Conservation (phyloP, 2,113 vertebrate species). For the Bothrops jararaca region DNA sequence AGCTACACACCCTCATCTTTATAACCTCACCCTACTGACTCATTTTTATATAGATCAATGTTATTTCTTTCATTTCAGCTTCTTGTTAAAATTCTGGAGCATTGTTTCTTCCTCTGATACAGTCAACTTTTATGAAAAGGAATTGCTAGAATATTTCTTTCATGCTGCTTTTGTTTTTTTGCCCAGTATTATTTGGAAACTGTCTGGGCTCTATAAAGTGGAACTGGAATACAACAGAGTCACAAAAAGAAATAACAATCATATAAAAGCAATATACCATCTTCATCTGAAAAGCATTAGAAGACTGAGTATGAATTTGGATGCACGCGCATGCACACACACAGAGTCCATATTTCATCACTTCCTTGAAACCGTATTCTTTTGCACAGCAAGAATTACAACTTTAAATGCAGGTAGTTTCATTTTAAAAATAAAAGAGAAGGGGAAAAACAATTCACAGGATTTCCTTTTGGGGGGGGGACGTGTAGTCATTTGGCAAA, state of each 20-base stretch:
- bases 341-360: background rate
- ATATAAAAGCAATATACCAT: background rate
- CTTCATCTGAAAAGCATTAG: constrained; percentile 23
- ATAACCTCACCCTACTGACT: background rate
- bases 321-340: background rate
- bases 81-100: background rate
- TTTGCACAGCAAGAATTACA: constrained; percentile 10
- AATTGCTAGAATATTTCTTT: constrained; percentile 15
- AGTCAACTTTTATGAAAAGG: background rate
- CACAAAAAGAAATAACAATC: constrained; percentile 19
- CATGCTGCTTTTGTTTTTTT: background rate
- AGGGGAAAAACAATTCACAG: background rate
- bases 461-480: background rate
- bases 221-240: constrained; percentile 10
- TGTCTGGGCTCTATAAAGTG: constrained; percentile 17
- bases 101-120: constrained; percentile 7
- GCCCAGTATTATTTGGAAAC: background rate
- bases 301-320: background rate
- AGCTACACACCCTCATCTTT: background rate
- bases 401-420: background rate
- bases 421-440: background rate
- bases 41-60: background rate
- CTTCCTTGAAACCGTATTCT: background rate
- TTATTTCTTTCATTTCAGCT: background rate
- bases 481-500: constrained; percentile 5